Conservation (phyloP, 2,888 invertebrate genomes). For the Drosophila macrospina region DNA sequence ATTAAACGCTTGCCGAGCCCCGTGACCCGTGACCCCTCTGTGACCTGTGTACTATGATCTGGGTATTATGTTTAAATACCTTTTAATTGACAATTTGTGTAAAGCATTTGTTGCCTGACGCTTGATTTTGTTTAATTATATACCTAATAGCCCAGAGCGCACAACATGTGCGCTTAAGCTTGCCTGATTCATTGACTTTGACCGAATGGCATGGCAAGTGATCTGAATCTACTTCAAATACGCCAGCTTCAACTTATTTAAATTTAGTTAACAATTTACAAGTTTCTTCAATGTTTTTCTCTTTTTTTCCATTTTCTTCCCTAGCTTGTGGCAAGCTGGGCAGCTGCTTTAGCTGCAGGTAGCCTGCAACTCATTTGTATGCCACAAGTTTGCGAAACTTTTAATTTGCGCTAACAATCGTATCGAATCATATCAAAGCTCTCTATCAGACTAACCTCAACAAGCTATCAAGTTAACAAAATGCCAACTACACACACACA, state of each 20-base stretch:
- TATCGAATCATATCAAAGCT: conserved; percentile 50
- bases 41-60: conserved; percentile 38
- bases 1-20: conserved; percentile 62
- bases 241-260: background rate
- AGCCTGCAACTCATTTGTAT: conserved; percentile 65
- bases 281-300: conserved; percentile 7
- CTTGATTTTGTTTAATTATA: conserved; percentile 71
- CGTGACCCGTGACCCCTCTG: conserved; percentile 2
- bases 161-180: conserved; percentile 51
- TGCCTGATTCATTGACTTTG: conserved; percentile 40
- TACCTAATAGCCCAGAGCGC: conserved; percentile 9
- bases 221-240: background rate
- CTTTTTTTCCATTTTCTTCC: no score
- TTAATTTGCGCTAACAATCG: conserved; percentile 65
- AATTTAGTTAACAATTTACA: conserved; percentile 2
- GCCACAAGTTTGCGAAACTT: conserved; percentile 69
- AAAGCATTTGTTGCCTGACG: conserved; percentile 68
- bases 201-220: background rate
- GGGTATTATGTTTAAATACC: conserved; percentile 84
- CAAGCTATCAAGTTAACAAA: conserved; percentile 67
- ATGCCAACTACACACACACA: conserved; percentile 12
- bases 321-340: background rate
- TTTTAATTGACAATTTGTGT: conserved; percentile 84
- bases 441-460: conserved; percentile 57
- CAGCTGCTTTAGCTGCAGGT: conserved; percentile 57